Base-by-base conservation (phyloP, 2,113 vertebrate species). In the Chaenocephalus aceratus region DNA sequence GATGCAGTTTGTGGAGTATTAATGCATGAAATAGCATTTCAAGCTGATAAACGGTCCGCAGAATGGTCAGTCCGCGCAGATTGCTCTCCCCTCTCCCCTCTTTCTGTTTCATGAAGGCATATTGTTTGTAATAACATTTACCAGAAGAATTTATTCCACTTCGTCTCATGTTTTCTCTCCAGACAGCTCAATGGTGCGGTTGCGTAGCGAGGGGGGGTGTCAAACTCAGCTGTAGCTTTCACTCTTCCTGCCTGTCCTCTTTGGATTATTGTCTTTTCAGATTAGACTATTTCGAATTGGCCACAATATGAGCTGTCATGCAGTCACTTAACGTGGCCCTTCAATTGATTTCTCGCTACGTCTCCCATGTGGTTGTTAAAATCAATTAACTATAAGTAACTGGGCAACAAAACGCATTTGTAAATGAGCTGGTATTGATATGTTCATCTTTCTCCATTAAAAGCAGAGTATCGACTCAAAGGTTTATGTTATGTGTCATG, bases 21-120 rank as follows among this genome's bases (percentile, higher is more conserved):
- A 95, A 95, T 94, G 92, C 92, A 95, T 93, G 94, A 96, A 95
- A 95, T 94, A 93, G 90, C 91, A 93, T 94, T 94, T 94, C 90
- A 92, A 88, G 93, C 91, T 93, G 93, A 95, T 94, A 93, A 95
- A 94, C 86, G 85, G 89, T 91, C 87, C 68, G 60, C 84, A 62
- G 91, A 90, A 88, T 84, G 87, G 84, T 91, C 89, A 72, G 79
- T 82, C 68, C 69, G 82, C 60, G 69, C 75, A 91, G 91, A 93
- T 92, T 91, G 85, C 79, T 88, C 88, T 88, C 78, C 86, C 88
- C 79, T 88, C 88, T 88, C 78, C 86, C 88, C 84, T 82, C 56
- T 75, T 86, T 91, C 82, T 84, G 83, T 85, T 89, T 78, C 81
- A 83, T 70, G 80, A 73, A 83, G 77, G 84, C 86, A 86, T 85